Evolutionary conservation across 2,113 vertebrate species (phyloP).

Genomic region (Marmota flaviventris): DNA sequence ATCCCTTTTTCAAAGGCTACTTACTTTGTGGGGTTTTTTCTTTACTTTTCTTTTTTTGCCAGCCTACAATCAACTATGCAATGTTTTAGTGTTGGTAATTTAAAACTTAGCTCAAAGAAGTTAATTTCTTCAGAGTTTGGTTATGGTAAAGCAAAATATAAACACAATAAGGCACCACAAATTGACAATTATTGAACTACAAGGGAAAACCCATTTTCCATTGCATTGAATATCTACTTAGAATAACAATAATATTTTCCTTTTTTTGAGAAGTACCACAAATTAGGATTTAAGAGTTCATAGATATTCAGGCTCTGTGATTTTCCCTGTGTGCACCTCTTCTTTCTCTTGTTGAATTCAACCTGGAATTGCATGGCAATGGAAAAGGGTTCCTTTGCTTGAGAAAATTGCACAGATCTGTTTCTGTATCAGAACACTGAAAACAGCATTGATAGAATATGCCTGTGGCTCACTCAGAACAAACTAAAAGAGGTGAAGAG

Average conservation of each 20-base stretch:
- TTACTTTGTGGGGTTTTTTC: neutral
- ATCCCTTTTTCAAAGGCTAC: neutral
- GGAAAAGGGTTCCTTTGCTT: neutral
- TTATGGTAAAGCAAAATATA: neutral
- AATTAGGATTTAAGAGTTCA: neutral
- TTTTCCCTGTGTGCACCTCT: neutral
- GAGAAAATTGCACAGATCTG: neutral
- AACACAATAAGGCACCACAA: neutral
- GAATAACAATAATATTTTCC: neutral
- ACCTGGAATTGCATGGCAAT: neutral
- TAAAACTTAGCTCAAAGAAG: neutral
- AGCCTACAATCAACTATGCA: neutral
- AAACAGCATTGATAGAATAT: neutral
- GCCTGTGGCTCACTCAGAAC: neutral
- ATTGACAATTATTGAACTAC: neutral
- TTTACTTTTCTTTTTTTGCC: neutral
- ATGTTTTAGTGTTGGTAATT: neutral
- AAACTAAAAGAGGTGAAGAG: neutral
- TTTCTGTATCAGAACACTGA: neutral
- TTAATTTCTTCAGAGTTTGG: neutral
- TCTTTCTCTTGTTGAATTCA: neutral
- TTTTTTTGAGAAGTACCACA: neutral
- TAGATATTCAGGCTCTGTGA: neutral
- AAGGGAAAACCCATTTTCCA: neutral
- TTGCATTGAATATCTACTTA: neutral